Evolutionary conservation across 2,888 invertebrate species (phyloP).

Genomic region (Harpalus rufipes): DNA sequence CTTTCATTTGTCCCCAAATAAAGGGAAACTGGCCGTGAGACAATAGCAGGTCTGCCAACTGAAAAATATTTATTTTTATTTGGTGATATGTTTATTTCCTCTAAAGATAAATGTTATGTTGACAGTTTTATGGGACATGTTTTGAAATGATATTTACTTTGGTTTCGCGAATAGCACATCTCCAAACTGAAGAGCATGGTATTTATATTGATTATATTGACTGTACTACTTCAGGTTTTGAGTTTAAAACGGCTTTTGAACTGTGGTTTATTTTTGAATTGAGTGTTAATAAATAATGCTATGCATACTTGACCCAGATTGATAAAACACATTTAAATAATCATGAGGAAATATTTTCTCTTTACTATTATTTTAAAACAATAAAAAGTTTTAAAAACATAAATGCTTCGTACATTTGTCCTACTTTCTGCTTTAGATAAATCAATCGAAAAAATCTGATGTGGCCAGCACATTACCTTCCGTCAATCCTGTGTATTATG

Average conservation of each 20-base stretch:
- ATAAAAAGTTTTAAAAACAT: too few species aligned
- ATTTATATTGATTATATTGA: conserved; percentile 37
- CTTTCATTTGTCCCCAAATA: conserved; percentile 49
- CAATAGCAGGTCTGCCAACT: conserved; percentile 40
- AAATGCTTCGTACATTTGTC: too few species aligned
- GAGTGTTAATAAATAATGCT: conserved; percentile 2
- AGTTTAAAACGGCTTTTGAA: neutral
- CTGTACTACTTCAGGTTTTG: conserved; percentile 23
- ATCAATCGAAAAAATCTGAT: too few species aligned
- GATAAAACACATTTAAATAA: neutral
- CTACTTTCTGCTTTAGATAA: too few species aligned
- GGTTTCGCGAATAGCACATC: neutral
- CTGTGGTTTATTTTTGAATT: neutral
- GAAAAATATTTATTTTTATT: conserved; percentile 60
- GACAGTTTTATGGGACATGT: conserved; percentile 38
- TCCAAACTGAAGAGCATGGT: conserved; percentile 16
- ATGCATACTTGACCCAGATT: neutral
- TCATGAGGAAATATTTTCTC: neutral
- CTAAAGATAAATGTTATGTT: conserved; percentile 44
- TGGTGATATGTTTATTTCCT: conserved; percentile 52
- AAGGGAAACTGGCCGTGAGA: conserved; percentile 47
- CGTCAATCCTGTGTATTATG: too few species aligned
- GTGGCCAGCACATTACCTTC: too few species aligned
- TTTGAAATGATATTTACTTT: conserved; percentile 50
- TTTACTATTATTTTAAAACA: neutral